Conservation (phyloP, 2,888 invertebrate genomes). For the Crocallis elinguaria region DNA sequence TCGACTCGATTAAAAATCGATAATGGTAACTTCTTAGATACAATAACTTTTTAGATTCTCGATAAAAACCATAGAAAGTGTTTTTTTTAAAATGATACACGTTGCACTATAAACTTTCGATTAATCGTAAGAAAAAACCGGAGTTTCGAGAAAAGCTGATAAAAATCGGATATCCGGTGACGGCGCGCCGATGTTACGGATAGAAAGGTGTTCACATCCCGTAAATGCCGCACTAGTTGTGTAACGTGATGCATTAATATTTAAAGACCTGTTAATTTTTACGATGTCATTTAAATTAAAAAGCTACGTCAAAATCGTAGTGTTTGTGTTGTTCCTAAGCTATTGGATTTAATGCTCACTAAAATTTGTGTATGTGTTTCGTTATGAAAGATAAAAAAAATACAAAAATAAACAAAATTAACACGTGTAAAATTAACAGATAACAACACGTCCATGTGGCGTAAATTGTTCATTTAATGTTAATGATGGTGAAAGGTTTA, state of each 20-base stretch:
- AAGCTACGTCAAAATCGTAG: neutral
- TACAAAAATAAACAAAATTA: too few relatives aligned
- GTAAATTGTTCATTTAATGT: too few relatives aligned
- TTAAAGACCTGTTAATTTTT: neutral
- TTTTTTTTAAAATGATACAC: neutral
- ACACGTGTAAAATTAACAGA: too few relatives aligned
- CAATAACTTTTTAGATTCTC: neutral
- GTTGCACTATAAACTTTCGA: conserved; percentile 18
- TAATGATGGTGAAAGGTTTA: too few relatives aligned
- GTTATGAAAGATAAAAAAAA: too few relatives aligned
- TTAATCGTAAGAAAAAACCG: conserved; percentile 20
- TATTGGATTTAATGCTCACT: neutral
- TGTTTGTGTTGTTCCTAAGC: neutral
- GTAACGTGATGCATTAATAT: neutral
- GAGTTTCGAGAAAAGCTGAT: conserved; percentile 29
- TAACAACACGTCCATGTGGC: too few relatives aligned
- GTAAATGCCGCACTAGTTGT: neutral
- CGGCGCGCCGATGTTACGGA: conserved; percentile 14
- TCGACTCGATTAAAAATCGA: conserved; percentile 6
- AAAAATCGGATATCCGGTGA: conserved; percentile 35
- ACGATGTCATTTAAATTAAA: neutral
- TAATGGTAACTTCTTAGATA: neutral
- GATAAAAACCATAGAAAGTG: conserved; percentile 7
- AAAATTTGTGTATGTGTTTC: too few relatives aligned
- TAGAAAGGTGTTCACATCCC: conserved; percentile 29